Conservation (phyloP, 2,888 invertebrate species). For the Panzeria rudis region DNA sequence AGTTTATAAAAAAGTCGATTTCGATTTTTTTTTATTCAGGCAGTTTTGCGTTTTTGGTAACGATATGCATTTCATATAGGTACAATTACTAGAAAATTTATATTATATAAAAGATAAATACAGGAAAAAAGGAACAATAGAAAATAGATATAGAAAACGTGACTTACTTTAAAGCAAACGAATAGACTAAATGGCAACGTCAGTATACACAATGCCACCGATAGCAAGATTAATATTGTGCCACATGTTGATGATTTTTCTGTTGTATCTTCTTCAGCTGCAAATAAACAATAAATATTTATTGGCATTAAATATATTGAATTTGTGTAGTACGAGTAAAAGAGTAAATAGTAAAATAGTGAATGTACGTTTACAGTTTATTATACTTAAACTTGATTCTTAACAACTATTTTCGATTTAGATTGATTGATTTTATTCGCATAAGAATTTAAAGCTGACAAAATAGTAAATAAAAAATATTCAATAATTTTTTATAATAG, state of each 20-base stretch:
- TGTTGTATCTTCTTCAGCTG: constrained; percentile 86
- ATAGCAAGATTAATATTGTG: constrained; percentile 91
- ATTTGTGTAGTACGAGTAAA: neutral
- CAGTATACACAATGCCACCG: constrained; percentile 91
- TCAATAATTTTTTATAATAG: neutral
- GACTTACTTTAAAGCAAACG: constrained; percentile 94
- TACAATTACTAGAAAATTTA: neutral
- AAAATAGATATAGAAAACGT: constrained; percentile 21
- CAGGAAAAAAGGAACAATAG: neutral
- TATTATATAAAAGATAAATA: neutral
- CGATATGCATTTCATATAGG: neutral
- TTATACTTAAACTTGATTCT: constrained; percentile 16
- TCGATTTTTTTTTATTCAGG: no score
- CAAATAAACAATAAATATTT: constrained; percentile 57
- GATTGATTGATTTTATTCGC: neutral
- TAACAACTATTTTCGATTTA: constrained; percentile 20
- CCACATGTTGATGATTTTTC: constrained; percentile 91
- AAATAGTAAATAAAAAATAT: neutral
- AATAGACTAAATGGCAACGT: constrained; percentile 97
- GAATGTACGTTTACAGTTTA: constrained; percentile 17
- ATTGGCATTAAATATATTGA: constrained; percentile 25
- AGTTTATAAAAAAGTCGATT: no score
- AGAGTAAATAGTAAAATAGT: neutral
- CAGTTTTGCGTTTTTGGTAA: no score
- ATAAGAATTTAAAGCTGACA: neutral